Evolutionary conservation across 2,888 invertebrate genomes (phyloP), one percentile per base, ranked within the genome.

Genomic region (Ceraclea dissimilis): DNA sequence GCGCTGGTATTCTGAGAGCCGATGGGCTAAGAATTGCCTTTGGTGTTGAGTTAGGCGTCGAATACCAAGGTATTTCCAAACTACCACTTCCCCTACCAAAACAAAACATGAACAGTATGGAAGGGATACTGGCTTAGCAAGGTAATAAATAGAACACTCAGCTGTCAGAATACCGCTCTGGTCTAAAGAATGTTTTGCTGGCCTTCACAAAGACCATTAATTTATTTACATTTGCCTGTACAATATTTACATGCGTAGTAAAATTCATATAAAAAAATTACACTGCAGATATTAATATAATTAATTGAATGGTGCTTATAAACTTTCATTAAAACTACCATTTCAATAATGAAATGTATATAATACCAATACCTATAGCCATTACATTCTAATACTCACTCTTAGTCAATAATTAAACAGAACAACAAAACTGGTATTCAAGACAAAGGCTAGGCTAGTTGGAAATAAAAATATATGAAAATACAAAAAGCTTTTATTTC

Each of bases 151-250:
- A n/a, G n/a, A n/a, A n/a, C n/a, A n/a, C n/a, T n/a, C n/a, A n/a
- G n/a, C n/a, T n/a, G n/a, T n/a, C n/a, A n/a, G n/a, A n/a, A n/a
- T n/a, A n/a, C n/a, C n/a, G n/a, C n/a, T n/a, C n/a, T n/a, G n/a
- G n/a, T n/a, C n/a, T n/a, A n/a, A n/a, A n/a, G n/a, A n/a, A n/a
- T n/a, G n/a, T n/a, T n/a, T n/a, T n/a, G n/a, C n/a, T n/a, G n/a
- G n/a, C n/a, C n/a, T n/a, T n/a, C n/a, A n/a, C n/a, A n/a, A n/a
- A n/a, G n/a, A n/a, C n/a, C n/a, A n/a, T n/a, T n/a, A n/a, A n/a
- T n/a, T n/a, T 59, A 59, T 59, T 56, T 59, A 59, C 59, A 60
- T 55, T 55, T 47, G 57, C 57, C 53, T 60, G 52, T 60, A 60
- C 60, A 26, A 60, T 60, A 60, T 60, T 55, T 60, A 60, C 60